Evolutionary conservation across 2,888 invertebrate genomes (phyloP), one percentile per base, ranked within the genome.

Genomic region (Drosophila engyochracea): DNA sequence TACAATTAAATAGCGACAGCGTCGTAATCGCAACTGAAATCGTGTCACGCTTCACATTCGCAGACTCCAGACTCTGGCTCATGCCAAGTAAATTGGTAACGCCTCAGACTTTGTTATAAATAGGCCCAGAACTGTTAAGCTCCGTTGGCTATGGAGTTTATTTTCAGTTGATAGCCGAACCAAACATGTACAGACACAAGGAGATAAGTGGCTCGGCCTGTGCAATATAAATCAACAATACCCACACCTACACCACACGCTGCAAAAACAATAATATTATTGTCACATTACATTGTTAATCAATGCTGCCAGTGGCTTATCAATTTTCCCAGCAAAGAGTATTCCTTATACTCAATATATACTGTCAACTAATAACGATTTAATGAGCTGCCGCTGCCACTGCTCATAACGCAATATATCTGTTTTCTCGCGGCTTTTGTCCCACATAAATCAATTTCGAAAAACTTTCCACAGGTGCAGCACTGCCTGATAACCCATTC

Each of bases 401-500:
- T 44, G 5, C 16, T 28, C 37, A 53, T 49, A 37, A 41, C 53
- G 30, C 61, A 61, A 67, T 78, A 76, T 81, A 61, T 62, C 49
- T 16, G 16, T 47, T 47, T 61, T 64, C 22, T 49, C n/a, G 58
- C 58, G 57, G 61, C 62, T 55, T 58, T 47, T 66, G 41, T n/a
- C 51, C 28, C 39, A 68, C 57, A 79, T 87, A 79, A 84, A 86
- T 89, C 64, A 76, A 76, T 72, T 74, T 77, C 52, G 10, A 70
- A 87, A 47, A 87, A 85, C 49, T 89, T 89, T 89, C 87, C 88
- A 80, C 85, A 82, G 85, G 74, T 82, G 70, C 67, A 22, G 55
- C 47, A 41, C 2, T 16, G 16, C 28, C 33, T 49, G 39, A 7
- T 31, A 44, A 30, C 54, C 39, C 19, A 25, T 28, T 49, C 25